Evolutionary conservation across 1,140 invertebrate species (phyloP).

Genomic region (Drosophila kepulauana): DNA sequence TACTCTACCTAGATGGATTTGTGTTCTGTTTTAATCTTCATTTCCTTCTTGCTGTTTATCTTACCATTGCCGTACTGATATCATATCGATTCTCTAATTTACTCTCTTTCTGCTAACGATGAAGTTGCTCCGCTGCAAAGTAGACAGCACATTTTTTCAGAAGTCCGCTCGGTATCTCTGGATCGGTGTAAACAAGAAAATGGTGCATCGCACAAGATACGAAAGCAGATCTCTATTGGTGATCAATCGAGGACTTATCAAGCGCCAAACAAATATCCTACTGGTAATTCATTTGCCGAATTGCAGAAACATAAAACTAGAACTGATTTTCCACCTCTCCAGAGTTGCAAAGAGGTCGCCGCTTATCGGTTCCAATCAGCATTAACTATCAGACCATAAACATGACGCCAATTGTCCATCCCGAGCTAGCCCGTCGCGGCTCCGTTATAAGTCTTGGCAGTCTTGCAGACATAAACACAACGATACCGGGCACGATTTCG

Average conservation of each 20-base stretch:
- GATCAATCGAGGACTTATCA: constrained; percentile 16
- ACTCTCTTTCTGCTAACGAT: constrained; percentile 15
- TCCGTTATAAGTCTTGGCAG: constrained; percentile 58
- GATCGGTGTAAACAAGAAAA: constrained; percentile 62
- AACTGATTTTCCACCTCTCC: not conserved
- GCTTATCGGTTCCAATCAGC: constrained; percentile 65
- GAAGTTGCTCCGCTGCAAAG: constrained; percentile 48
- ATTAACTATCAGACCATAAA: constrained; percentile 69
- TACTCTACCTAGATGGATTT: constrained; percentile 35
- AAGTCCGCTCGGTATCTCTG: constrained; percentile 68
- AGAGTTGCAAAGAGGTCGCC: constrained; percentile 51
- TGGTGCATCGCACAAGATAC: constrained; percentile 13
- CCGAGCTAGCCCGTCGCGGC: constrained; percentile 52
- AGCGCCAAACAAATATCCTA: not conserved
- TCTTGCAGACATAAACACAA: constrained; percentile 26
- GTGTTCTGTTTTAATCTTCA: constrained; percentile 18
- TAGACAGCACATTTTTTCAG: constrained; percentile 57
- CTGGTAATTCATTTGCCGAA: not conserved
- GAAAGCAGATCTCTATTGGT: constrained; percentile 30
- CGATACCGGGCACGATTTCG: not conserved
- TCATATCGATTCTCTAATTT: constrained; percentile 3
- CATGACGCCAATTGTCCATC: constrained; percentile 29
- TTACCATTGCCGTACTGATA: constrained; percentile 7
- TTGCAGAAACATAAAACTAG: not conserved
- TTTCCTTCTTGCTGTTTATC: not conserved